Percentiles rank a stretch among this genome's conserved stretches.
Evolutionary conservation across 2,888 invertebrate genomes (phyloP).

Genomic region (Elysia crispata): DNA sequence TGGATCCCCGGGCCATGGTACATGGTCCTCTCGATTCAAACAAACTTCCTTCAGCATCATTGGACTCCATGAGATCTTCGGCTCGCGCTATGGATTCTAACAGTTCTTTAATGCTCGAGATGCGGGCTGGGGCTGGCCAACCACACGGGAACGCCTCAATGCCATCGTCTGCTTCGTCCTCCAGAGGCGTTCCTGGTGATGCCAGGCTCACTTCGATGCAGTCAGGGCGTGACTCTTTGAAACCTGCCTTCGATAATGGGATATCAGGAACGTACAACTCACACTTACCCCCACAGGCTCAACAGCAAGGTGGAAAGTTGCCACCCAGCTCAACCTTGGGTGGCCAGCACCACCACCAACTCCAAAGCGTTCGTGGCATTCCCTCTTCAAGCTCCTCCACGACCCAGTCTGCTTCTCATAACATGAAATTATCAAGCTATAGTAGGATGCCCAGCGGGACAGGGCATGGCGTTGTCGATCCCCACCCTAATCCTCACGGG

Average conservation of each 20-base stretch:
- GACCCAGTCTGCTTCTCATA: background rate
- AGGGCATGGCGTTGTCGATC: no score
- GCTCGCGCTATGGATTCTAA: no score
- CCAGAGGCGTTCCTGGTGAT: background rate
- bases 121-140: background rate
- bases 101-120: no score
- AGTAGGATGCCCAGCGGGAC: no score
- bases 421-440: background rate
- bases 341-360: constrained; percentile 3
- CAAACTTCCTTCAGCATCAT: no score
- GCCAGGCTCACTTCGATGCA: background rate
- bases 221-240: background rate
- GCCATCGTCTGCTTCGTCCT: background rate
- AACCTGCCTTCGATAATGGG: background rate
- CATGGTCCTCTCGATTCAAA: no score
- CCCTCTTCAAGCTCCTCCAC: background rate
- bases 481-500: no score
- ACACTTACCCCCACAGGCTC: no score
- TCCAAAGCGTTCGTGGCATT: background rate
- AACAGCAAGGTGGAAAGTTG: no score
- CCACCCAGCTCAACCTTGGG: background rate
- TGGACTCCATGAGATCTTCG: no score
- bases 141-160: background rate
- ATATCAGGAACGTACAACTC: background rate
- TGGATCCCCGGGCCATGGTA: no score